Base-by-base conservation (phyloP, 30 jellyfish, hydroid and myxozoan species). In the Aurelia aurita complex sp. Pacific region DNA sequence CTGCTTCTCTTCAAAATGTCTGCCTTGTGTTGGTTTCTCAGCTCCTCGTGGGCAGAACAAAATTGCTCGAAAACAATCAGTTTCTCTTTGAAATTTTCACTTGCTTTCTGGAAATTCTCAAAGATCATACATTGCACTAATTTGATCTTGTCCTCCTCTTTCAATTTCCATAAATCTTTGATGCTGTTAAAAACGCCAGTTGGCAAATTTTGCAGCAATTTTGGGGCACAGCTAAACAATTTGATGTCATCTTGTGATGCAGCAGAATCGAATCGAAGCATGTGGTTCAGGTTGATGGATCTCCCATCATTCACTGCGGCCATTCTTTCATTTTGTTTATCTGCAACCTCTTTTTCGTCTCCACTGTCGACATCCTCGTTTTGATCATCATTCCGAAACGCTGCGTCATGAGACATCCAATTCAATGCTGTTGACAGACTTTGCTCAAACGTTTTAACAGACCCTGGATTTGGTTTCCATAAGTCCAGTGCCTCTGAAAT, bases 331-430 rank as follows among this genome's bases (percentile, higher is more conserved):
- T 15, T 29, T 5, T 59, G 88, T 38, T 65, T 32, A 8, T 63
- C 82, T 35, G 62, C 53, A 50, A 88, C 69, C 40, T 88, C 91
- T 64, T 79, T 63, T 72, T 79, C 96, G 36, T 88, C 88, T 64
- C 62, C 91, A 64, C 76, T 42, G 64, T 36, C 81, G 33, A 16
- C 64, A 1, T 69, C 88, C 7, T 62, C 92, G n/a, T 18, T 90
- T 17, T 51, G 43, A 38, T 64, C 87, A n/a, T 38, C 82, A 63
- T 23, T 74, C 74, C 73, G 81, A 6, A 33, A 66, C 17, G 75
- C 80, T 57, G 85, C 66, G 3, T 67, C 79, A 18, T 33, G 71
- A 12, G 82, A 52, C 42, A 57, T 54, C 88, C 77, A 60, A 34
- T 67, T 71, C 16, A 67, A 36, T 40, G 71, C 83, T 64, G 70